Base-by-base conservation (phyloP, 2,888 invertebrate species). In the Synanthedon vespiformis region DNA sequence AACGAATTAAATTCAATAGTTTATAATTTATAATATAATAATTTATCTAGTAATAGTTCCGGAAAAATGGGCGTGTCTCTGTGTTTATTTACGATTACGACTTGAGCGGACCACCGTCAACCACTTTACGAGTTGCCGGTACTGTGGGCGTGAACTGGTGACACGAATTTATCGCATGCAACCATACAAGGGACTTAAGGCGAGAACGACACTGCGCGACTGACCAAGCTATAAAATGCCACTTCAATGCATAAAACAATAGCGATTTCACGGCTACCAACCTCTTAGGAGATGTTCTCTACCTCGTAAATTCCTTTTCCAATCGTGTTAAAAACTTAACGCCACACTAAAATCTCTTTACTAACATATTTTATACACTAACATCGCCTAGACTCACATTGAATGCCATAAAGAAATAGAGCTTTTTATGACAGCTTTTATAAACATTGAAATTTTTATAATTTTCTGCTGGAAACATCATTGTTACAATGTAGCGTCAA, bases 231-330 rank as follows among this genome's bases (percentile, higher is more conserved):
- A 78, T 80, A 80, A 81, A 82, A 76, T 67, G 66, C 66, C 72
- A 77, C 74, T 77, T 72, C 66, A 72, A 72, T 77, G 75, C 76
- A 76, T 80, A 71, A 74, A 74, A 74, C 70, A 70, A 69, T 64
- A 63, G 61, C 60, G 54, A 55, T 52, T 53, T 54, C 54, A 47
- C 51, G 49, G 55, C 54, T 53, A 53, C 56, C 53, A 56, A 44
- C 56, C 62, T 61, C 61, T 64, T 56, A 58, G 60, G 58, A 64
- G 64, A 64, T 64, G 58, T 55, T 59, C 57, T 57, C 54, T 56
- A 61, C 59, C 63, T 71, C 66, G 63, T 71, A 68, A 70, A 64
- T 56, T 57, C 56, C 58, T 56, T 47, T 55, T 56, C 53, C 47
- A 54, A 56, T 53, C 51, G 52, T 51, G 52, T 52, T 47, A 50